phyloP scores from a whole-genome alignment of 2,888 invertebrate species.

The Dynastes maya region DNA sequence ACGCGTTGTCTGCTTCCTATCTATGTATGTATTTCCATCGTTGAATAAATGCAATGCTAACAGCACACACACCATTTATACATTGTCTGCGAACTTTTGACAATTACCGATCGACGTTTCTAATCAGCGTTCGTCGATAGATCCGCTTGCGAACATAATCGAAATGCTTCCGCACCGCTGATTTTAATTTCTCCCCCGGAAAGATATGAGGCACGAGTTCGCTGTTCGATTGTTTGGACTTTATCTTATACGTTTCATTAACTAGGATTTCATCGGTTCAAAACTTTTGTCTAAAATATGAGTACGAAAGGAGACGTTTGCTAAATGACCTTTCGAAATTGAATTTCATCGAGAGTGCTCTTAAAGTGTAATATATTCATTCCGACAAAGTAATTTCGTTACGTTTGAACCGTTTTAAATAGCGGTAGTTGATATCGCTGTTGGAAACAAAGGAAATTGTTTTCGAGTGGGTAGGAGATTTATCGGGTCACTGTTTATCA shows the following conservation, averaged over 20 bases:
- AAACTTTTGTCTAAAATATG: slow-evolving; percentile 30
- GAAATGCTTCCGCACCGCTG: slow-evolving; percentile 38
- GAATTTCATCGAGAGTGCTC: slow-evolving; percentile 7
- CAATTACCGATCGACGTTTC: slow-evolving; percentile 28
- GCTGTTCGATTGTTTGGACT: slow-evolving; percentile 13
- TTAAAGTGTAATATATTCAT: slow-evolving; percentile 17
- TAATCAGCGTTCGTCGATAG: slow-evolving; percentile 30
- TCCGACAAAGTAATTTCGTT: slow-evolving; percentile 19
- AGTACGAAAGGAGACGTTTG: slow-evolving; percentile 5
- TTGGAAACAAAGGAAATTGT: neutral
- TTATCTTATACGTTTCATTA: slow-evolving; percentile 43
- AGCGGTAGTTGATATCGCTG: neutral
- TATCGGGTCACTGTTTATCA: no score
- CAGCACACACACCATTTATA: neutral
- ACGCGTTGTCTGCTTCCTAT: neutral
- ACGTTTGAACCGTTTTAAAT: slow-evolving; percentile 8
- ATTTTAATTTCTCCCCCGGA: slow-evolving; percentile 35
- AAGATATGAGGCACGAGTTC: slow-evolving; percentile 26
- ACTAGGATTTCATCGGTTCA: slow-evolving; percentile 26
- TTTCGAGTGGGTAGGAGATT: neutral
- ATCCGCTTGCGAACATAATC: slow-evolving; percentile 33
- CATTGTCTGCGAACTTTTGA: slow-evolving; percentile 23
- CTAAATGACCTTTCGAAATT: slow-evolving; percentile 17
- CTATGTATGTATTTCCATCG: neutral
- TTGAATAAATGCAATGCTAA: slow-evolving; percentile 4